A percentile compares a stretch with the other conserved stretches of the same genome.
These are phyloP conservation scores for Aphodius sticticus DNA, from an alignment of 2,888 invertebrate species.

Conservation along the genomic window DNA sequence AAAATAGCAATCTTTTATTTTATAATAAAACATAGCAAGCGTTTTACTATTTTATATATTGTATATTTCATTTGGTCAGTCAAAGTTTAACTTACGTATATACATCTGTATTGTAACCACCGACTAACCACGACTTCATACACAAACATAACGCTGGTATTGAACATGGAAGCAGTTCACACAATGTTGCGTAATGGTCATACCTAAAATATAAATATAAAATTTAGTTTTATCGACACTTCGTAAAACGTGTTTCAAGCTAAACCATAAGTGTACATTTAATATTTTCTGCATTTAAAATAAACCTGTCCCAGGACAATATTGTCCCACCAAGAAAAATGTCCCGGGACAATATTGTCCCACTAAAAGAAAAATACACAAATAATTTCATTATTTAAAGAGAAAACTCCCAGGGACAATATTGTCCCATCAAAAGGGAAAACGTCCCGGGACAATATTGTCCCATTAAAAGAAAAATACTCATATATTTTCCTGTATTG, in stretches of 20 bases:
- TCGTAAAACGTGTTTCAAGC: neutral
- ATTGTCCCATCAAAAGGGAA: no score
- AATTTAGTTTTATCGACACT: neutral
- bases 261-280: neutral
- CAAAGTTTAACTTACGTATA: constrained; percentile 54
- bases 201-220: constrained; percentile 60
- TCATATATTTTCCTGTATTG: neutral
- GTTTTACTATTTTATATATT: no score
- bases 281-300: neutral
- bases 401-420: no score
- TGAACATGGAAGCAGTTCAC: constrained; percentile 71
- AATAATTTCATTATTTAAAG: neutral
- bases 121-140: constrained; percentile 64
- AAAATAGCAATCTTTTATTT: no score
- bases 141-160: constrained; percentile 71
- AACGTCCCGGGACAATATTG: neutral
- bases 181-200: constrained; percentile 77
- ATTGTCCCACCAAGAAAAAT: no score
- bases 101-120: constrained; percentile 60
- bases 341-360: neutral
- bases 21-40: no score
- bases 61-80: no score
- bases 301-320: no score
- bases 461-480: neutral
- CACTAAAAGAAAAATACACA: neutral